phyloP scores from a whole-genome alignment of 2,113 vertebrate species.

The Gila orcuttii region DNA sequence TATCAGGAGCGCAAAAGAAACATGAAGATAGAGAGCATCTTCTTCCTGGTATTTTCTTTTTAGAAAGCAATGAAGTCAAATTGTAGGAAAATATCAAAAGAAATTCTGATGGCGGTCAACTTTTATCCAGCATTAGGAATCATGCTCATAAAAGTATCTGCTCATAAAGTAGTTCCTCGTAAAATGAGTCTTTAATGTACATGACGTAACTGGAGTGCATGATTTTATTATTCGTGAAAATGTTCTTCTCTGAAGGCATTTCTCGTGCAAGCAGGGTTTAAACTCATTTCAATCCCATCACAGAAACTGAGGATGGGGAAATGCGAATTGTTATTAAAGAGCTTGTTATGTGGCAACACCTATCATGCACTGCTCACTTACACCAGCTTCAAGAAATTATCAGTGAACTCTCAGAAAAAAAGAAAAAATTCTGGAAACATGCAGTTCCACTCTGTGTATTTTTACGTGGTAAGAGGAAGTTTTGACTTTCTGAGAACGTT shows the following conservation, averaged over 20 bases:
- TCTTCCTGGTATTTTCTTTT: background rate
- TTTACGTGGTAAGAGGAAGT: background rate
- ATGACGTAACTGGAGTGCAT: background rate
- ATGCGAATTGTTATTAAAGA: background rate
- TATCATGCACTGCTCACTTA: background rate
- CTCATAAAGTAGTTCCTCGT: background rate
- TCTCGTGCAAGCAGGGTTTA: background rate
- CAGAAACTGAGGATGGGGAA: background rate
- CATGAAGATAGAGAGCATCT: background rate
- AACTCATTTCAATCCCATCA: background rate
- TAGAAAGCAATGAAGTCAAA: background rate
- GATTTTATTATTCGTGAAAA: background rate
- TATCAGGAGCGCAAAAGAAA: conserved; percentile 54
- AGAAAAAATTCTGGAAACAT: background rate
- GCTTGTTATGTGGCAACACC: background rate
- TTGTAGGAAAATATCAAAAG: background rate
- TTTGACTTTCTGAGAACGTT: background rate
- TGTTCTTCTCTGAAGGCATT: background rate
- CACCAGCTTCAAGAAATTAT: background rate
- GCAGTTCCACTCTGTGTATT: background rate
- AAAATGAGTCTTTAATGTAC: background rate
- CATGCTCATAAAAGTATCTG: background rate
- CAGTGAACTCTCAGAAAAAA: background rate
- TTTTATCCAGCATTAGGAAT: background rate
- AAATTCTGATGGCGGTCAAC: background rate